Base-by-base conservation (phyloP, 2,888 invertebrate species). In the Beris chalybata region DNA sequence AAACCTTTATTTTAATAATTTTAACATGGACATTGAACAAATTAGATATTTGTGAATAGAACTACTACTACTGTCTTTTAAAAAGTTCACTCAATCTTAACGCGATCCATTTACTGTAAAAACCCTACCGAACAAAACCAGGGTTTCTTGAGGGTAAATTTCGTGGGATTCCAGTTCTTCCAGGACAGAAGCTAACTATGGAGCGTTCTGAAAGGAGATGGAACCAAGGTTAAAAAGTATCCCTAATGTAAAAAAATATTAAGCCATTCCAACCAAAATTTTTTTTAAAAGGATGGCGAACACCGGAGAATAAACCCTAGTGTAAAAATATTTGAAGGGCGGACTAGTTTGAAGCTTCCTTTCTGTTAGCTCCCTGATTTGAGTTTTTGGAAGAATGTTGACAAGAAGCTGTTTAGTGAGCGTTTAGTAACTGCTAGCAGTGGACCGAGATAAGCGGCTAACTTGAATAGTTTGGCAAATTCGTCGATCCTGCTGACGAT, bases 341-440 rank as follows among this genome's bases (percentile, higher is more conserved):
- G n/a, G n/a, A 55, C 54, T 55, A 32, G 54, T 32, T n/a, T 11
- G 6, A 4, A 55, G 4, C 32, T 12, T 6, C 38, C 9, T 9
- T n/a, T 55, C 12, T 5, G 31, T 32, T 12, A 55, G 32, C 7
- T 9, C 31, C 3, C 38, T 9, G n/a, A 55, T 55, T 32, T 55
- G 31, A 4, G 29, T 4, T 9, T 55, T 55, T 3, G 54, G 54
- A 5, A 55, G 38, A 32, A 38, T 13, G n/a, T 55, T 55, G 32
- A 32, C 1, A 55, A 11, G 38, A 55, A 55, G 31, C 32, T 30
- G 9, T 11, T 31, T 12, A 30, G 7, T 4, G 32, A 12, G 12
- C 32, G 54, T 53, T 55, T 12, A 4, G 54, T 12, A n/a, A 55
- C 54, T 32, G 29, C 32, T 11, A 32, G 54, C 4, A 55, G 3